Conservation (phyloP, 1,140 invertebrate genomes). For the Aphelinus atriplicis region DNA sequence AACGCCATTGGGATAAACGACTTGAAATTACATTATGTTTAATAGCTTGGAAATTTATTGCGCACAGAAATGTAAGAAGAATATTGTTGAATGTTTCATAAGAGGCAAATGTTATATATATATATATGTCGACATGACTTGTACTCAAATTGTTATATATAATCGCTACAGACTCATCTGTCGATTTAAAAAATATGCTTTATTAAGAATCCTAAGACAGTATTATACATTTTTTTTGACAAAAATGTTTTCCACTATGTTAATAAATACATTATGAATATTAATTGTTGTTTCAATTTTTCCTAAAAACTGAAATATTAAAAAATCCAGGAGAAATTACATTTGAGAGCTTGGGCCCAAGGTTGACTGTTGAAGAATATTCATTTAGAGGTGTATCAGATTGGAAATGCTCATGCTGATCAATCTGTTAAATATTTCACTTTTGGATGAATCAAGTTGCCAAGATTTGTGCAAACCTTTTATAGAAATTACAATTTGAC, state of each 20-base stretch:
- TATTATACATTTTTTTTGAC: conserved; percentile 31
- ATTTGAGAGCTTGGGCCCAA: too few relatives aligned
- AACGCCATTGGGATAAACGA: conserved; percentile 12
- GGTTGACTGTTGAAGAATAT: too few relatives aligned
- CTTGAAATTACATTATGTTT: conserved; percentile 40
- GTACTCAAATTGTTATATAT: too few relatives aligned
- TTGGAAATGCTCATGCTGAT: too few relatives aligned
- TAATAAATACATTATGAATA: conserved; percentile 19
- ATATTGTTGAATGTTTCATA: conserved; percentile 24
- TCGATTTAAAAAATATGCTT: conserved; percentile 54
- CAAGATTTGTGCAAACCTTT: too few relatives aligned
- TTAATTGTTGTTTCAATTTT: too few relatives aligned
- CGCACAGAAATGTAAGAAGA: conserved; percentile 36
- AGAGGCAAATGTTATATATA: conserved; percentile 5
- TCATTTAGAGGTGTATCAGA: too few relatives aligned
- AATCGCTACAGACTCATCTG: conserved; percentile 44
- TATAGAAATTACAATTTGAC: too few relatives aligned
- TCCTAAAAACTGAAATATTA: too few relatives aligned
- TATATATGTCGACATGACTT: conserved; percentile 8
- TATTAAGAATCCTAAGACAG: conserved; percentile 50
- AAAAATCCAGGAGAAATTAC: too few relatives aligned
- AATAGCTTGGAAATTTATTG: conserved; percentile 47
- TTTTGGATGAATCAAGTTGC: too few relatives aligned
- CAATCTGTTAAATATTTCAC: too few relatives aligned
- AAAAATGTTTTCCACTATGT: conserved; percentile 25